A percentile compares a stretch with the other conserved stretches of the same genome.
Evolutionary conservation across 2,888 invertebrate genomes (phyloP).

Genomic region (Tromatobia lineatoria): DNA sequence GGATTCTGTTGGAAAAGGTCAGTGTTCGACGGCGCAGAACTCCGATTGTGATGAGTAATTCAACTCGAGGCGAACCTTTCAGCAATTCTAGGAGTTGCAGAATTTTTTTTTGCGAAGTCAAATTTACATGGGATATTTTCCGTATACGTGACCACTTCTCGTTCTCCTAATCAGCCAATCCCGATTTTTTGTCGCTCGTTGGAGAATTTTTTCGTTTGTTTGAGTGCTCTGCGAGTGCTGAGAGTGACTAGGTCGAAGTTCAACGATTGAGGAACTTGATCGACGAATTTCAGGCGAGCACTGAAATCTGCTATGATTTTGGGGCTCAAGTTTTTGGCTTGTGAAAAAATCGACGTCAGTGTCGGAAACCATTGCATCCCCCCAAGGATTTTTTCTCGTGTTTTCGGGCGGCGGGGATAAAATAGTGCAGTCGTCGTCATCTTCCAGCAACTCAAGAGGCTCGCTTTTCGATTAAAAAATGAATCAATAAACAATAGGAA

Average conservation of each 20-base stretch:
- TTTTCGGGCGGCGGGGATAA: slow-evolving; percentile 28
- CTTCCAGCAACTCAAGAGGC: slow-evolving; percentile 61
- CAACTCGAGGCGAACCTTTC: not conserved
- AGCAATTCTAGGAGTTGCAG: not conserved
- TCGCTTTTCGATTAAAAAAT: slow-evolving; percentile 32
- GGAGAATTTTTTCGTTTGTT: slow-evolving; percentile 62
- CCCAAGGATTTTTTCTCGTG: slow-evolving; percentile 55
- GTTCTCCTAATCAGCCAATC: slow-evolving; percentile 77
- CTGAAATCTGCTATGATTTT: slow-evolving; percentile 1
- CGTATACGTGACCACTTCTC: slow-evolving; percentile 79
- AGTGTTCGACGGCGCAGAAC: slow-evolving; percentile 47
- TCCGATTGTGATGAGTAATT: not conserved
- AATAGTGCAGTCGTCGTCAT: slow-evolving; percentile 59
- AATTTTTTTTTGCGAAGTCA: not conserved
- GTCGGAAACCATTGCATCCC: slow-evolving; percentile 44
- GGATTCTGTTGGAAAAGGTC: slow-evolving; percentile 48
- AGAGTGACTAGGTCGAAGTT: slow-evolving; percentile 43
- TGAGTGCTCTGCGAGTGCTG: slow-evolving; percentile 74
- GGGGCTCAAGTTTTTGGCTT: slow-evolving; percentile 25
- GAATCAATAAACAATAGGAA: not conserved
- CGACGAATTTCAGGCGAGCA: slow-evolving; percentile 26
- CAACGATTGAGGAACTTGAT: slow-evolving; percentile 28
- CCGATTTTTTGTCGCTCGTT: slow-evolving; percentile 47
- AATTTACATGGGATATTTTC: slow-evolving; percentile 76
- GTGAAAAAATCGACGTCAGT: slow-evolving; percentile 29